Percentiles rank a stretch among this genome's conserved stretches.
phyloP scores from a whole-genome alignment of 1,140 invertebrate genomes.

The Eupristina koningsbergeri region DNA sequence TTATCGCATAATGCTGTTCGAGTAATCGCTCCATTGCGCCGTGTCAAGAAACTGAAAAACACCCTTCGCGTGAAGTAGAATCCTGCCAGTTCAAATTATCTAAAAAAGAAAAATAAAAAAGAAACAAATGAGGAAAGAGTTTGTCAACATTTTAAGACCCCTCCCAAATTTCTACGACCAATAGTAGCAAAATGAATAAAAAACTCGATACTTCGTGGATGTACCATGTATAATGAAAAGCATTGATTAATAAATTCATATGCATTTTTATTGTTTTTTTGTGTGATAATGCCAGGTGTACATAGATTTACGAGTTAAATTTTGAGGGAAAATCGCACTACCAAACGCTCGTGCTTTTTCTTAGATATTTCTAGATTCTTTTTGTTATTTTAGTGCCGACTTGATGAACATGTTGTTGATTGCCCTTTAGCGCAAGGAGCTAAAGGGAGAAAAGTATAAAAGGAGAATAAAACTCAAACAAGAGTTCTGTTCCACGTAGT shows the following conservation, averaged over 20 bases:
- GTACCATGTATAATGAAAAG: not conserved
- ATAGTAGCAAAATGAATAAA: too few relatives aligned
- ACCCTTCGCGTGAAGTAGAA: too few relatives aligned
- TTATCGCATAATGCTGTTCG: too few relatives aligned
- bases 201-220: too few relatives aligned
- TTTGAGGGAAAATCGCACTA: not conserved
- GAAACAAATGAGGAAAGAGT: too few relatives aligned
- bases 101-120: too few relatives aligned
- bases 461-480: not conserved
- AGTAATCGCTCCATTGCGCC: too few relatives aligned
- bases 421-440: not conserved
- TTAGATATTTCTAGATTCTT: not conserved
- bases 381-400: not conserved
- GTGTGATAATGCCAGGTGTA: too few relatives aligned
- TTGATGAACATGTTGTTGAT: slow-evolving; percentile 26
- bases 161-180: too few relatives aligned
- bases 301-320: not conserved
- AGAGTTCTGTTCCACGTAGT: not conserved
- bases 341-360: not conserved
- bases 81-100: too few relatives aligned
- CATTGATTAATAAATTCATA: not conserved
- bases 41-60: too few relatives aligned
- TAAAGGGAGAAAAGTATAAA: not conserved
- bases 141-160: too few relatives aligned
- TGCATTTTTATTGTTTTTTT: not conserved